phyloP scores from a whole-genome alignment of 2,888 invertebrate genomes.

The Idaea aversata region DNA sequence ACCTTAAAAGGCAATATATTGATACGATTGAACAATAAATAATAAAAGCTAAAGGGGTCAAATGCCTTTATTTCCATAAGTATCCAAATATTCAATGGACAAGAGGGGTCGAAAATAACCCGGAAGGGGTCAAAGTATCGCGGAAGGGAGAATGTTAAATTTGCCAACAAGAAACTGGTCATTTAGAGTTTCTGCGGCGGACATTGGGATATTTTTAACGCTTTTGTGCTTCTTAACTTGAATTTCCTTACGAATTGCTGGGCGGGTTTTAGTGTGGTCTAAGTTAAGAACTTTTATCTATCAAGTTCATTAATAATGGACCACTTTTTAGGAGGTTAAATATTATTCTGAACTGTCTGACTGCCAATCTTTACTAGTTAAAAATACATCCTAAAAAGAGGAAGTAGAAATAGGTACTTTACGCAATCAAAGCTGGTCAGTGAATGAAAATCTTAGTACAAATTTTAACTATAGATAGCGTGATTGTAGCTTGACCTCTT shows the following conservation, averaged over 20 bases:
- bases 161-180: conserved; percentile 59
- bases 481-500: too few species aligned
- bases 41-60: conserved; percentile 64
- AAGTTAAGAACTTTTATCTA: conserved; percentile 26
- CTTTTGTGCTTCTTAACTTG: conserved; percentile 69
- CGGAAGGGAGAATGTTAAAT: conserved; percentile 56
- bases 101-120: conserved; percentile 50
- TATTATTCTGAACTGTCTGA: too few species aligned
- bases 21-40: conserved; percentile 68
- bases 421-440: not conserved
- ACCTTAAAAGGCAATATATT: conserved; percentile 68
- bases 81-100: conserved; percentile 51
- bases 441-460: not conserved
- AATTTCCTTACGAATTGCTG: conserved; percentile 67
- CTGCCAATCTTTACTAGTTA: not conserved
- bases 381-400: not conserved
- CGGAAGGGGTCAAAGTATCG: conserved; percentile 50
- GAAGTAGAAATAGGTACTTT: not conserved
- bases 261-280: conserved; percentile 36
- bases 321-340: too few species aligned
- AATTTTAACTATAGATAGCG: too few species aligned
- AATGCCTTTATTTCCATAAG: conserved; percentile 63
- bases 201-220: conserved; percentile 68
- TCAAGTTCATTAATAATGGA: not conserved
- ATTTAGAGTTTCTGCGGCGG: conserved; percentile 67